phyloP scores from a whole-genome alignment of 2,797 vertebrate species.

The Phoebastria nigripes region DNA sequence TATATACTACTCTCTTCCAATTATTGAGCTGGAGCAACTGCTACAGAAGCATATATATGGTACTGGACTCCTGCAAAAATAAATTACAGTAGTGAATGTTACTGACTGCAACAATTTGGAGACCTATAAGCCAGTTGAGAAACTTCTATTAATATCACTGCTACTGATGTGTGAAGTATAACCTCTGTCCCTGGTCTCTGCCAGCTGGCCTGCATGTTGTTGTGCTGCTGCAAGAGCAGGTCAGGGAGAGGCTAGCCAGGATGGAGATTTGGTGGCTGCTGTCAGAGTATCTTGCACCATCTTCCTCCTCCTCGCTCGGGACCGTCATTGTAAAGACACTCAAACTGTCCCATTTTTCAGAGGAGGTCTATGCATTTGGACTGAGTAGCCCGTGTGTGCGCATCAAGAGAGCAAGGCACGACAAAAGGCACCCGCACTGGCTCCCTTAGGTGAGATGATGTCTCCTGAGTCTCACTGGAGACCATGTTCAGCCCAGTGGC shows the following conservation, averaged over 20 bases:
- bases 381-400: fast-evolving
- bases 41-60: neutral
- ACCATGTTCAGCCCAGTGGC: neutral
- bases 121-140: neutral
- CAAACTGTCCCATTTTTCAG: fast-evolving
- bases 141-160: neutral
- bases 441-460: neutral
- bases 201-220: neutral
- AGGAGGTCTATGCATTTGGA: fast-evolving
- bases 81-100: neutral
- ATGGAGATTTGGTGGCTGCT: neutral
- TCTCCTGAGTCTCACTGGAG: neutral
- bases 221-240: neutral
- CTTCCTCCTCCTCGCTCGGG: neutral
- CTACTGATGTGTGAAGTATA: neutral
- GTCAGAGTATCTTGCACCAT: neutral
- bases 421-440: fast-evolving
- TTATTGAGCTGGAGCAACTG: neutral
- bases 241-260: neutral
- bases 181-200: neutral
- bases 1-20: neutral
- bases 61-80: conserved; percentile 1
- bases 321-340: fast-evolving
- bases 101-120: conserved; percentile 21
- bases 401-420: neutral